Evolutionary conservation across 2,113 vertebrate genomes (phyloP).

Genomic region (Noctilio leporinus): DNA sequence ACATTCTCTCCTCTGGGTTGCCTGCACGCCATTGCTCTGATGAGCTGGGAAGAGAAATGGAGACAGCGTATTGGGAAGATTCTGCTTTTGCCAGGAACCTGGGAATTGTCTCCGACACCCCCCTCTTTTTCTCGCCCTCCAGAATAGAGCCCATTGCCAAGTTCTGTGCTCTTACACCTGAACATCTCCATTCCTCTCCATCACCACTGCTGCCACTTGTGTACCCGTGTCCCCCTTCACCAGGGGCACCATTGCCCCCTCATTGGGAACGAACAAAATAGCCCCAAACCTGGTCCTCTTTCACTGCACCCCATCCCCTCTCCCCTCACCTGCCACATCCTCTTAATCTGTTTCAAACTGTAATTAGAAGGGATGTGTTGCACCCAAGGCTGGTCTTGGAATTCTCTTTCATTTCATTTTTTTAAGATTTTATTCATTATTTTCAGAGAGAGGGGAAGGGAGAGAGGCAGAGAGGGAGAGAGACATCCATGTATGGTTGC

Average conservation of each 20-base stretch:
- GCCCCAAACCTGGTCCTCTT: background rate
- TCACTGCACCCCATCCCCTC: background rate
- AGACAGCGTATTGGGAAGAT: background rate
- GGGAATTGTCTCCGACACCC: background rate
- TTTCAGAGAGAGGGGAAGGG: no score
- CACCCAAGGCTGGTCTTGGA: background rate
- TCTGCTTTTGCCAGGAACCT: background rate
- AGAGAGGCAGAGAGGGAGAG: no score
- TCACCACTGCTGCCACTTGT: accelerated
- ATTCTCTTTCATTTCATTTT: no score
- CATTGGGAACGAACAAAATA: background rate
- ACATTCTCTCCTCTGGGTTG: background rate
- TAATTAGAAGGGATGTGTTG: no score
- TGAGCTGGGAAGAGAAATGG: background rate
- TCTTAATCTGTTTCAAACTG: background rate
- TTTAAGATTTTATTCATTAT: no score
- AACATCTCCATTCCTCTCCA: background rate
- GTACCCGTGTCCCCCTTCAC: no score
- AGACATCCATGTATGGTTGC: no score
- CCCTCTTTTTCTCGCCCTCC: background rate
- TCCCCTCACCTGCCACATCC: background rate
- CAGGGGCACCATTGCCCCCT: background rate
- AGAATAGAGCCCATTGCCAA: background rate
- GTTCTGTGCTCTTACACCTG: background rate
- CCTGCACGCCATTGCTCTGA: constrained; percentile 6